Percentiles rank a stretch among this genome's conserved stretches.
phyloP scores from a whole-genome alignment of 2,113 vertebrate genomes.

The Noturus placidus region DNA sequence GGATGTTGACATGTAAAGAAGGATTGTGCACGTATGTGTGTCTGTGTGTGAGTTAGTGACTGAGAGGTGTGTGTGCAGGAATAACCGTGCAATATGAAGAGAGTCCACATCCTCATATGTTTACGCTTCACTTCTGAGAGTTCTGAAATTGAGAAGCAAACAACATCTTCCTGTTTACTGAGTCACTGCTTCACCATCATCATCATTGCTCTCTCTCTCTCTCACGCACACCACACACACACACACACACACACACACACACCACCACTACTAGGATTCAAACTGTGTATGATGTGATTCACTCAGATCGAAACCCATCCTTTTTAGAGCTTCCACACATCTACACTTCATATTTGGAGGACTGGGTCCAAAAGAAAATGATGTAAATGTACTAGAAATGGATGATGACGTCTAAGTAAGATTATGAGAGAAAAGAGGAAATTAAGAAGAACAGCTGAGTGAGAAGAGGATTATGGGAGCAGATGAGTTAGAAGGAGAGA shows the following conservation, averaged over 20 bases:
- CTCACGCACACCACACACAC: no score
- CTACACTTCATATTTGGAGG: neutral
- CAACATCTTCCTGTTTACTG: neutral
- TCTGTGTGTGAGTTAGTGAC: neutral
- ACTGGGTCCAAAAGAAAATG: neutral
- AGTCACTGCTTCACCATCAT: neutral
- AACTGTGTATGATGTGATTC: no score
- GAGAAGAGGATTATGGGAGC: neutral
- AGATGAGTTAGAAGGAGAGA: neutral
- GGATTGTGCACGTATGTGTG: neutral
- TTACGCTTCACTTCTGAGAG: neutral
- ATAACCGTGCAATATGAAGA: neutral
- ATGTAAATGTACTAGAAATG: neutral
- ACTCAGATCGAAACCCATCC: no score
- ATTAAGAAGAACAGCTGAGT: neutral
- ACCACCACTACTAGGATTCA: no score
- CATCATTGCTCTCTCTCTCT: neutral
- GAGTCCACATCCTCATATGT: neutral
- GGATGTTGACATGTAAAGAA: neutral
- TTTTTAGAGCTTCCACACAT: neutral
- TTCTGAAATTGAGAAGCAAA: neutral
- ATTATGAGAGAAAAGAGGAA: neutral
- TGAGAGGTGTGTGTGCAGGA: neutral
- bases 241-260: no score
- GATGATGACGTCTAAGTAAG: neutral